A percentile compares a stretch with the other conserved stretches of the same genome.
Evolutionary conservation across 2,888 invertebrate genomes (phyloP).

Genomic region (Pristionchus japonicus): DNA sequence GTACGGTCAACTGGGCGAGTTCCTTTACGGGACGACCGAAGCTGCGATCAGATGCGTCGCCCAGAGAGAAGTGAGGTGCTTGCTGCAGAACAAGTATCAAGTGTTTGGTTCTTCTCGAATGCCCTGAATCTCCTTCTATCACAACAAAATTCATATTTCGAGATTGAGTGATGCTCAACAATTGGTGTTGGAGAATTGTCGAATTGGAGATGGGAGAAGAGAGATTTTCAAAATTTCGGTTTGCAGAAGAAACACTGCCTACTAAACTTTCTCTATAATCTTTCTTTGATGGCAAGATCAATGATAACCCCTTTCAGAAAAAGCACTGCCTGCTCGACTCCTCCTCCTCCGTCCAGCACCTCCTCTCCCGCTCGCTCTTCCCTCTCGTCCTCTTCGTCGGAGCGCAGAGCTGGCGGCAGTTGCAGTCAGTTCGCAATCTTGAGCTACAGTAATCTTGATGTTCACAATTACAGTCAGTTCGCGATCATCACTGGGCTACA

Average conservation of each 20-base stretch:
- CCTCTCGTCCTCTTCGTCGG: conserved; percentile 40
- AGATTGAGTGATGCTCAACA: no score
- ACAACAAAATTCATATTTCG: no score
- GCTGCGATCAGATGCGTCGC: conserved; percentile 36
- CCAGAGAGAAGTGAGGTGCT: not conserved
- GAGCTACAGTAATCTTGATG: not conserved
- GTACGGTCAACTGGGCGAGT: conserved; percentile 34
- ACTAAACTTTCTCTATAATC: not conserved
- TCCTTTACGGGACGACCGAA: conserved; percentile 38
- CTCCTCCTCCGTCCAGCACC: conserved; percentile 23
- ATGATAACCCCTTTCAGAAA: not conserved
- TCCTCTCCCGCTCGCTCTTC: conserved; percentile 29
- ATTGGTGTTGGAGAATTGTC: no score
- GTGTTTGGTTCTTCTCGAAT: no score
- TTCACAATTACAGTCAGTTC: not conserved
- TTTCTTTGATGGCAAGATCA: not conserved
- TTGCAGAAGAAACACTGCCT: no score
- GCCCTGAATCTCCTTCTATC: no score
- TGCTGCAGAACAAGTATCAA: not conserved
- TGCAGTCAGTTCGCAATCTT: conserved; percentile 41
- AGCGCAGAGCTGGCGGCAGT: conserved; percentile 28
- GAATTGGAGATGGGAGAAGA: no score
- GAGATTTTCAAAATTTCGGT: no score
- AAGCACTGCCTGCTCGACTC: conserved; percentile 40
- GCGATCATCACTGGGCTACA: no score